Evolutionary conservation across 2,113 vertebrate species (phyloP), one percentile per base, ranked within the genome.

Genomic region (Pseudorasbora parva): DNA sequence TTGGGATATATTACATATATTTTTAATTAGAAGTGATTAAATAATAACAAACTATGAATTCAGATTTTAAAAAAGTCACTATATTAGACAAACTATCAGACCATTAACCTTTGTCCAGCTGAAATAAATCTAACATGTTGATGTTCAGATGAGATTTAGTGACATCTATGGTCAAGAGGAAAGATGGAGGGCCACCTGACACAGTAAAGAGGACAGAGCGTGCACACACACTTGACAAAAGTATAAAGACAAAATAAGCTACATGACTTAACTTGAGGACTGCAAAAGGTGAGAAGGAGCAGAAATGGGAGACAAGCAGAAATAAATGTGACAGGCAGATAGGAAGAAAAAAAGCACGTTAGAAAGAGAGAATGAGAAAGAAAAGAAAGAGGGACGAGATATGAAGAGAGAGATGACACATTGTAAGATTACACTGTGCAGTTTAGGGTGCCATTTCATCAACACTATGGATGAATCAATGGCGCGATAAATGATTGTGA

Each of bases 321-420:
- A 59, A 76, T 45, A 74, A 74, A 85, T 78, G 82, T 87, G 78
- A 60, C 66, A 80, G 80, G 57, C 37, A 72, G 33, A 72, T 17
- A 74, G 49, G 15, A 56, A n/a, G 59, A 82, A 69, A n/a, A 66
- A 33, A 78, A 79, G 17, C 43, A 27, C 17, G 10, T 64, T 77
- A 82, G 59, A 73, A 71, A 84, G 17, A n/a, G n/a, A n/a, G n/a
- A n/a, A n/a, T n/a, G n/a, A n/a, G n/a, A 68, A 37, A 79, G 76
- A 60, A 47, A 79, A 60, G 21, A 60, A 21, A 82, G 74, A 72
- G 71, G 12, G 7, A 47, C 12, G 75, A 74, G 59, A 85, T 84
- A 86, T 84, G 78, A 89, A 81, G 69, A 83, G 68, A 83, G 82
- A 84, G 56, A 76, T 84, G 62, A 68, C 82, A 89, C 82, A 86